A percentile compares a stretch with the other conserved stretches of the same genome.
phyloP scores from a whole-genome alignment of 2,113 vertebrate species.

The Megalops atlanticus region DNA sequence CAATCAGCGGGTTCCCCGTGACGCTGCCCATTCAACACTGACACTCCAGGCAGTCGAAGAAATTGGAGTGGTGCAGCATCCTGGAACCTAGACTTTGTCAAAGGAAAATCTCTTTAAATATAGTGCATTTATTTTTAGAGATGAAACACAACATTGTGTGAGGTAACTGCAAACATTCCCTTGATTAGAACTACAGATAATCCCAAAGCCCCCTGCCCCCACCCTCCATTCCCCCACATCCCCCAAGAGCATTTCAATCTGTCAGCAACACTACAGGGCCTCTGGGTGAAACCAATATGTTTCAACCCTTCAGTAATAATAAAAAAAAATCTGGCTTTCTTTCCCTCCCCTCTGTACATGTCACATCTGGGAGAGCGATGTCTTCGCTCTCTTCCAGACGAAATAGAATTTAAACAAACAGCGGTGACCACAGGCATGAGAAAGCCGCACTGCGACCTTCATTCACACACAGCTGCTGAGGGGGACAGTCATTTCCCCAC shows the following conservation, averaged over 20 bases:
- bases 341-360: too few species aligned
- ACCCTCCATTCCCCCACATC: neutral
- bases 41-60: too few species aligned
- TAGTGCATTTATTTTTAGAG: slow-evolving; percentile 38
- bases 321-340: too few species aligned
- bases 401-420: slow-evolving; percentile 23
- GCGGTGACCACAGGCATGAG: slow-evolving; percentile 24
- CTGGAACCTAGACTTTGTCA: neutral
- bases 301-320: slow-evolving; percentile 42
- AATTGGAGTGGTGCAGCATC: neutral
- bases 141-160: slow-evolving; percentile 41
- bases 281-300: neutral
- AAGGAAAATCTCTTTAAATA: slow-evolving; percentile 25
- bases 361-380: neutral
- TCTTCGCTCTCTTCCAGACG: slow-evolving; percentile 28
- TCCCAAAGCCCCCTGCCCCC: slow-evolving; percentile 45
- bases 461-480: slow-evolving; percentile 41
- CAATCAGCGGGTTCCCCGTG: too few species aligned
- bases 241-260: slow-evolving; percentile 3
- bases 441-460: slow-evolving; percentile 29
- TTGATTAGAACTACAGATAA: slow-evolving; percentile 66
- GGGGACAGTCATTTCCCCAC: slow-evolving; percentile 12
- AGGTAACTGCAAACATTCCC: slow-evolving; percentile 58
- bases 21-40: too few species aligned
- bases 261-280: neutral